Evolutionary conservation across 2,797 vertebrate species (phyloP).

Genomic region (Pterois miles): DNA sequence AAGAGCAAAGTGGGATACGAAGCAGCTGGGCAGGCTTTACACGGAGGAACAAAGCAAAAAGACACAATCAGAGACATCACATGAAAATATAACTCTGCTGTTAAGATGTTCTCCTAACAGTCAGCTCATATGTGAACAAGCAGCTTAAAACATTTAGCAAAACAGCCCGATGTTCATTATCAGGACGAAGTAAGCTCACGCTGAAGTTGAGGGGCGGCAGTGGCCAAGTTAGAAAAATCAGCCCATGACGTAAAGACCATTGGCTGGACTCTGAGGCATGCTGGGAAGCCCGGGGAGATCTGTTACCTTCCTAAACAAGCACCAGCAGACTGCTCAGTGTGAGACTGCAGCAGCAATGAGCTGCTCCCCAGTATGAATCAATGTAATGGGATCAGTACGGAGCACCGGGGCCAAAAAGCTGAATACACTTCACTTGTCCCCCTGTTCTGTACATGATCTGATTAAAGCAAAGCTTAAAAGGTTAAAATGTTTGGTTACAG

Average conservation of each 20-base stretch:
- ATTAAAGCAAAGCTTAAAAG: background rate
- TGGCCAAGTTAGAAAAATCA: background rate
- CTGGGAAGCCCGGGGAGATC: conserved; percentile 18
- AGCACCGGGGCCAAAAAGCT: background rate
- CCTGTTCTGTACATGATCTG: background rate
- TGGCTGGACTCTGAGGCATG: conserved; percentile 1
- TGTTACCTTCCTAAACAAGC: conserved; percentile 40
- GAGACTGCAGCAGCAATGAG: conserved; percentile 33
- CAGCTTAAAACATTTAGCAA: conserved; percentile 15
- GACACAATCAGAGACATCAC: conserved; percentile 8
- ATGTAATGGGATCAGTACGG: conserved; percentile 29
- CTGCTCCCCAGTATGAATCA: conserved; percentile 28
- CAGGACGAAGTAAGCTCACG: background rate
- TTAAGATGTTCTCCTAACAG: background rate
- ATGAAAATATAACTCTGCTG: background rate
- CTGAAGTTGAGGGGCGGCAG: background rate
- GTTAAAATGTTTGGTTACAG: too few species aligned
- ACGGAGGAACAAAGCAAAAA: conserved; percentile 21
- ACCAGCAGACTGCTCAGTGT: conserved; percentile 32
- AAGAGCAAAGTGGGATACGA: conserved; percentile 22
- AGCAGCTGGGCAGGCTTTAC: conserved; percentile 47
- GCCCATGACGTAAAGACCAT: background rate
- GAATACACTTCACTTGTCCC: background rate
- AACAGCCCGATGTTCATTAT: background rate
- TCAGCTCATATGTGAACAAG: background rate